These are phyloP conservation scores for Ennomos quercinarius DNA, from an alignment of 2,888 invertebrate genomes.

Conservation along the genomic window DNA sequence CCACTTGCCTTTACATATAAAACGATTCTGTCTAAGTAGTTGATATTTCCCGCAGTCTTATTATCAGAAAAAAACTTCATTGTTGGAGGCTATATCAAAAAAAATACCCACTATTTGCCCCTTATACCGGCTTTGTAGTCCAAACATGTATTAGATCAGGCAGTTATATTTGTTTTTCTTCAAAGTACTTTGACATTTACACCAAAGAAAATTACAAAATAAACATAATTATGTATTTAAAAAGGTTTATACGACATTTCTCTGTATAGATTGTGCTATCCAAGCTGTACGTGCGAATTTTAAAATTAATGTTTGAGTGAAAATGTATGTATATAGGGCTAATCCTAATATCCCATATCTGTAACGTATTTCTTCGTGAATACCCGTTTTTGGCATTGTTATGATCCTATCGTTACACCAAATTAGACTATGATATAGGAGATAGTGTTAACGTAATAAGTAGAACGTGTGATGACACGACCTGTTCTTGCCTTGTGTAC, in stretches of 20 bases:
- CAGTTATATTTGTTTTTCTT: no score
- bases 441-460: constrained; percentile 43
- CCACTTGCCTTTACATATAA: no score
- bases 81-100: no score
- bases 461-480: constrained; percentile 43
- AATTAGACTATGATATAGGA: constrained; percentile 40
- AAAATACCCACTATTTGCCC: no score
- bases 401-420: constrained; percentile 48
- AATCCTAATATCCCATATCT: constrained; percentile 43
- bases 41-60: no score
- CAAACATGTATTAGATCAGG: no score
- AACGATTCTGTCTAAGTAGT: no score
- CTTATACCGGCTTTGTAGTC: no score
- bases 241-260: not conserved
- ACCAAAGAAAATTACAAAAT: no score
- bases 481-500: constrained; percentile 45
- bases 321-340: constrained; percentile 38
- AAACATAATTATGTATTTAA: no score
- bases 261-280: constrained; percentile 5
- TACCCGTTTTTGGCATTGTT: constrained; percentile 56
- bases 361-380: constrained; percentile 45
- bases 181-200: no score
- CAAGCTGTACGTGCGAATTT: not conserved
- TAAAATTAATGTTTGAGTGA: not conserved
- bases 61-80: no score